phyloP scores from a whole-genome alignment of 2,888 invertebrate species.

The Geophilus truncorum region DNA sequence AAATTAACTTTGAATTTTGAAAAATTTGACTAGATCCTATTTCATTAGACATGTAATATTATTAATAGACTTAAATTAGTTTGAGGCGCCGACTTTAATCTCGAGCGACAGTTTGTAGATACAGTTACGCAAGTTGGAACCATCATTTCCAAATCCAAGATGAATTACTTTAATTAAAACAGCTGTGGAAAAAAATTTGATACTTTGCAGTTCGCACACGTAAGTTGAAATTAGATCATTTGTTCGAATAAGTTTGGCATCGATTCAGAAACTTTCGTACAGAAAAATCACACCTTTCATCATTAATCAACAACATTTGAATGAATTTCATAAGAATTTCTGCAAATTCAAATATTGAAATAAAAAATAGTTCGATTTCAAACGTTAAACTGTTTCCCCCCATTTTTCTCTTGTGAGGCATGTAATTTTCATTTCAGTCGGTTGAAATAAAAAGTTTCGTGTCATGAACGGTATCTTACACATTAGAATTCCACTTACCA shows the following conservation, averaged over 20 bases:
- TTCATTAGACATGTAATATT: background rate
- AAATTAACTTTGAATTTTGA: background rate
- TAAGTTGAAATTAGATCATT: background rate
- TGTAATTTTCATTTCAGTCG: background rate
- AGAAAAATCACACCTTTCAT: conserved; percentile 1
- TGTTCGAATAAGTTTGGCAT: conserved; percentile 15
- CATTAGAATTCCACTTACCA: conserved; percentile 32
- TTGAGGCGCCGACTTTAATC: background rate
- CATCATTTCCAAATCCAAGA: background rate
- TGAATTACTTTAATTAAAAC: conserved; percentile 1
- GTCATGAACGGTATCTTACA: background rate
- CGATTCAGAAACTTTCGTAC: background rate
- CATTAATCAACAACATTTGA: background rate
- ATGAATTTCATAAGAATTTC: background rate
- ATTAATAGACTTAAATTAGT: background rate
- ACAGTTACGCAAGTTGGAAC: background rate
- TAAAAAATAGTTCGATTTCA: background rate
- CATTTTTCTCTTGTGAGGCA: too few species aligned
- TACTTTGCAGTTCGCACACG: background rate
- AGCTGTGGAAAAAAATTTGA: background rate
- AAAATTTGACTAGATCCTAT: background rate
- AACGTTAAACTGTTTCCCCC: background rate
- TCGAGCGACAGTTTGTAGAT: background rate
- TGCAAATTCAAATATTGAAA: background rate
- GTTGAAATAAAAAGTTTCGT: background rate